Evolutionary conservation across 2,113 vertebrate genomes (phyloP).

Genomic region (Lontra canadensis): DNA sequence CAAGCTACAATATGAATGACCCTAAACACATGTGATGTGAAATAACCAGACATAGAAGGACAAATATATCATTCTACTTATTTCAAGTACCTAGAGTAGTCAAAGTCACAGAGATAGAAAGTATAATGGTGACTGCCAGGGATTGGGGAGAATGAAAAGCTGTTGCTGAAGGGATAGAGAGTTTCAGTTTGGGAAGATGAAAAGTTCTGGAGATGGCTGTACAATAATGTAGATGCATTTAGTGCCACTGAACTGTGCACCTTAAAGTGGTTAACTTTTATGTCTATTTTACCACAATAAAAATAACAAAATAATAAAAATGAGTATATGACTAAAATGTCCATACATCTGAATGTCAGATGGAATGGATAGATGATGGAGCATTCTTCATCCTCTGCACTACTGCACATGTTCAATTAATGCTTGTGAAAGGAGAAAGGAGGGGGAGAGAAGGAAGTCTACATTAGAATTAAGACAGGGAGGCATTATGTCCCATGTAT

Average conservation of each 20-base stretch:
- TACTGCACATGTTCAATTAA: not conserved
- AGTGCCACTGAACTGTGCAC: not conserved
- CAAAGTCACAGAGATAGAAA: not conserved
- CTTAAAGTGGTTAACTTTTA: not conserved
- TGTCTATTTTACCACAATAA: not conserved
- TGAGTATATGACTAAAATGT: not conserved
- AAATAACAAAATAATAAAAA: not conserved
- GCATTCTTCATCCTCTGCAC: not conserved
- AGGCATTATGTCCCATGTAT: not conserved
- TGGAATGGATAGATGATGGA: not conserved
- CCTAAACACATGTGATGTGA: not conserved
- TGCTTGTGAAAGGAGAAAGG: not conserved
- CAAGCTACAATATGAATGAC: not conserved
- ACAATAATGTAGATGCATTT: not conserved
- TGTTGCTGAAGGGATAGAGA: not conserved
- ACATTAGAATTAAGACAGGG: not conserved
- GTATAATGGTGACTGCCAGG: not conserved
- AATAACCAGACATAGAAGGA: not conserved
- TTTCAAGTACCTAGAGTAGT: not conserved
- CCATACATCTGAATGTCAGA: not conserved
- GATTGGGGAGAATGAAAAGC: not conserved
- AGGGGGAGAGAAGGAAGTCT: not conserved
- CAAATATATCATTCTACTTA: not conserved
- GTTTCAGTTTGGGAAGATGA: not conserved
- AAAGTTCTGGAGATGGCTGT: not conserved